Base-by-base conservation (phyloP, 2,797 vertebrate species). In the Epinephelus malabaricus region DNA sequence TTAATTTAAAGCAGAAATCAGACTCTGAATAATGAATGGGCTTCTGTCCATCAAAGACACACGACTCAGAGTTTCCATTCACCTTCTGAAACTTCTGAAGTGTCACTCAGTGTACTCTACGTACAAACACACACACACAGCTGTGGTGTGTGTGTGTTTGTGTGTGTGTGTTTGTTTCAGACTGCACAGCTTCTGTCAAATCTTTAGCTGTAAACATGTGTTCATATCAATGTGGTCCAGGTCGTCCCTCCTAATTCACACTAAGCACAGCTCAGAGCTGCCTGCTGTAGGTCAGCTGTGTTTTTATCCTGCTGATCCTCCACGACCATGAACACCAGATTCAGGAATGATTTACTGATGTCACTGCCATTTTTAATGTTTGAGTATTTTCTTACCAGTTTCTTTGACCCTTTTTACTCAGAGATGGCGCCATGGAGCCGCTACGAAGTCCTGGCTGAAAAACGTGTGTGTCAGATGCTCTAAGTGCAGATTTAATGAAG, bases 11-110 rank as follows among this genome's bases (percentile, higher is more conserved):
- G 40, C 64, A 40, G 67, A 71, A 84, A 58, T 73, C 51, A 43
- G 79, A 3, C 34, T 63, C 5, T 88, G 79, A 88, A 89, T 87
- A 85, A 86, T 86, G 45, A 78, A 82, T 84, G 53, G 8, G 30
- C 1, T 8, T 43, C 49, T 64, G 51, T 62, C 30, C 2, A 70
- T 83, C 66, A 69, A 55, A 70, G 40, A 27, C 54, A 18, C 34
- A 47, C 21, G 14, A 23, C 49, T 50, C 61, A 53, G 6, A 60
- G 17, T 30, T 79, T 81, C 40, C 13, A 5, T 69, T 82, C 62
- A 63, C 49, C 60, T 66, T 53, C 12, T 38, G 1, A 69, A 69
- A 63, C 60, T 21, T 50, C 43, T 38, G 15, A 61, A 40, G 13
- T 11, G 1, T 49, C 3, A 14, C 40, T 47, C 46, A 13, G 0